Evolutionary conservation across 2,113 vertebrate genomes (phyloP), one percentile per base, ranked within the genome.

Genomic region (Cyprichromis sp.): DNA sequence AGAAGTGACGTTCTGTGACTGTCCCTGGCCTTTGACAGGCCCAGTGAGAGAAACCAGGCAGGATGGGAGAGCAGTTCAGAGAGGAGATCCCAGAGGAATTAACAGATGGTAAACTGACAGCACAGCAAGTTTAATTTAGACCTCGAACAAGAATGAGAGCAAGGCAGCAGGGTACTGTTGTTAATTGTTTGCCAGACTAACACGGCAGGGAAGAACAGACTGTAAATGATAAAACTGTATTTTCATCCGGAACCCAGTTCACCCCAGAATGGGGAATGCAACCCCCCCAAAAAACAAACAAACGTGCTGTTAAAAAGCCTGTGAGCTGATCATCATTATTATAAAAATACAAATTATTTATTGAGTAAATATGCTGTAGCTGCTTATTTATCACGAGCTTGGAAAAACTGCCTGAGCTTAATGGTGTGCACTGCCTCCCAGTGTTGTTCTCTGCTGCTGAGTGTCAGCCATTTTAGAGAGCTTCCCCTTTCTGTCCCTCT

Each of bases 391-490:
- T 91, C 31, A 57, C 57, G 63, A 80, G 81, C 47, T 76, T 87
- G 73, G 78, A 88, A 89, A 83, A 89, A 89, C 79, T 84, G 89
- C 85, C 82, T 26, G 59, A 89, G 83, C 73, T 55, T 87, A 38
- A 88, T 91, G 71, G 86, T 86, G 80, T 84, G 85, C 88, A 88
- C 86, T 87, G 90, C 87, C 92, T 87, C 87, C 85, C 90, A 82
- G 92, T 87, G 92, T 94, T 95, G 92, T 87, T 94, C 93, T 95
- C 79, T 95, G 92, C 92, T 94, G 88, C 89, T 16, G 92, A 92
- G 87, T 90, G 94, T 95, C 96, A 93, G 95, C 95, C 96, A 95
- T 96, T 95, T 94, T 93, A 93, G 85, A 91, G 82, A 92, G 94
- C 93, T 95, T 96, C 94, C 93, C 90, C 88, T 95, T 93, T 94